phyloP scores from a whole-genome alignment of 2,888 invertebrate species.

The Caenorhabditis japonica region DNA sequence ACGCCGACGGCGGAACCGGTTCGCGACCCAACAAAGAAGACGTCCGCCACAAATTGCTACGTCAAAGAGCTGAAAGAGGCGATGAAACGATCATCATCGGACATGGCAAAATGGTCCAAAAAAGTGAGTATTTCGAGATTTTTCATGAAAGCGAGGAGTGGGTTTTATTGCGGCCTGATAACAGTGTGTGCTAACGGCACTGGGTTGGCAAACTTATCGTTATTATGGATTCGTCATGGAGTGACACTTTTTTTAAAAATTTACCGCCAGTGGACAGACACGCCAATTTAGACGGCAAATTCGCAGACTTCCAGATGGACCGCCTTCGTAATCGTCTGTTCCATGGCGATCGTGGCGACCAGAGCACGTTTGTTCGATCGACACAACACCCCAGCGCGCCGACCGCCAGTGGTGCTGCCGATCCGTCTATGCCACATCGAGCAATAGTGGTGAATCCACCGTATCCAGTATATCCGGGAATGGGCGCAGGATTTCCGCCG shows the following conservation, averaged over 20 bases:
- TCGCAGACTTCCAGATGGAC: no score
- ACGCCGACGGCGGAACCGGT: slow-evolving; percentile 5
- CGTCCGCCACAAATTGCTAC: slow-evolving; percentile 14
- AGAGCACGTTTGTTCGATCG: slow-evolving; percentile 31
- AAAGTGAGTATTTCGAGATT: slow-evolving; percentile 24
- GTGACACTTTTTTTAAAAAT: no score
- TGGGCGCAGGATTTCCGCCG: slow-evolving; percentile 35
- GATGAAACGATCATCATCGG: slow-evolving; percentile 5
- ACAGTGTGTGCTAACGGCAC: no score
- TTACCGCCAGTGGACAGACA: no score
- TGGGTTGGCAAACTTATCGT: no score
- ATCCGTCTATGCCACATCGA: slow-evolving; percentile 40
- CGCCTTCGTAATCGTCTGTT: slow-evolving; percentile 22
- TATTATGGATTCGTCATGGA: no score
- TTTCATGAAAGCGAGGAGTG: no score
- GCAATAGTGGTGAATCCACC: slow-evolving; percentile 33
- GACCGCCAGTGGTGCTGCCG: slow-evolving; percentile 7
- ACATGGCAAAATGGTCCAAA: slow-evolving; percentile 36
- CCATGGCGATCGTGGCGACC: slow-evolving; percentile 9
- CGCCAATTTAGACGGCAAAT: no score
- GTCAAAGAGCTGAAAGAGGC: slow-evolving; percentile 22
- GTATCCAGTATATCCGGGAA: slow-evolving; percentile 24
- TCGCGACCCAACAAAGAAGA: slow-evolving; percentile 16
- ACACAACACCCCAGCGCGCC: slow-evolving; percentile 26
- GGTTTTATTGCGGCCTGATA: no score